These are phyloP conservation scores for Auanema sp. DNA, from an alignment of 2,888 invertebrate species.

Conservation along the genomic window DNA sequence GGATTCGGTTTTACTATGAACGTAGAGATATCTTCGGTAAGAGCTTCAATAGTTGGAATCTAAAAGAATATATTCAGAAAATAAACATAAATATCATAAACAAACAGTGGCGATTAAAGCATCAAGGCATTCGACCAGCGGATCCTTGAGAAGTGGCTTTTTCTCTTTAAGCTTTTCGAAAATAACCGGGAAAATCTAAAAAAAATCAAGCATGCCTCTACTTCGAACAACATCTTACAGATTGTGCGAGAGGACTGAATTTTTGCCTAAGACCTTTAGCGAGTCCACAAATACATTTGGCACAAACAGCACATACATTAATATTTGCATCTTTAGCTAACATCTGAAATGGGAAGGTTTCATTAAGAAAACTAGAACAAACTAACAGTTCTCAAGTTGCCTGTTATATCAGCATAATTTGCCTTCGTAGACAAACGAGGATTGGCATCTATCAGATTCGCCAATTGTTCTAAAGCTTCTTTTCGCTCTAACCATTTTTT, in stretches of 20 bases:
- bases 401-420: constrained; percentile 86
- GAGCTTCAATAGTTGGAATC: constrained; percentile 62
- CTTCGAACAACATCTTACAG: constrained; percentile 9
- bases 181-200: constrained; percentile 69
- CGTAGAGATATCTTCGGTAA: constrained; percentile 79
- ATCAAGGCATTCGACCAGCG: constrained; percentile 86
- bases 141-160: constrained; percentile 83
- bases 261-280: constrained; percentile 84
- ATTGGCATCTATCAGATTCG: constrained; percentile 64
- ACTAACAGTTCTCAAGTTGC: constrained; percentile 81
- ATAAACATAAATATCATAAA: constrained; percentile 3
- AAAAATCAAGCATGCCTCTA: constrained; percentile 3
- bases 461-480: constrained; percentile 78
- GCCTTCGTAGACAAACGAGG: constrained; percentile 83
- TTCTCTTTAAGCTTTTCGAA: constrained; percentile 97
- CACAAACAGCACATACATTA: constrained; percentile 83
- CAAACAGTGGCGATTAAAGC: constrained; percentile 79
- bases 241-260: constrained; percentile 71
- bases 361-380: constrained; percentile 2
- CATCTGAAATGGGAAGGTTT: constrained; percentile 71
- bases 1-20: constrained; percentile 73
- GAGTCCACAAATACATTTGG: constrained; percentile 79
- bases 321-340: constrained; percentile 92
- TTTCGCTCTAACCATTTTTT: constrained; percentile 94
- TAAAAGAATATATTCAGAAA: background rate